Evolutionary conservation across 2,797 vertebrate genomes (phyloP).

Genomic region (Threskiornis aethiopicus): DNA sequence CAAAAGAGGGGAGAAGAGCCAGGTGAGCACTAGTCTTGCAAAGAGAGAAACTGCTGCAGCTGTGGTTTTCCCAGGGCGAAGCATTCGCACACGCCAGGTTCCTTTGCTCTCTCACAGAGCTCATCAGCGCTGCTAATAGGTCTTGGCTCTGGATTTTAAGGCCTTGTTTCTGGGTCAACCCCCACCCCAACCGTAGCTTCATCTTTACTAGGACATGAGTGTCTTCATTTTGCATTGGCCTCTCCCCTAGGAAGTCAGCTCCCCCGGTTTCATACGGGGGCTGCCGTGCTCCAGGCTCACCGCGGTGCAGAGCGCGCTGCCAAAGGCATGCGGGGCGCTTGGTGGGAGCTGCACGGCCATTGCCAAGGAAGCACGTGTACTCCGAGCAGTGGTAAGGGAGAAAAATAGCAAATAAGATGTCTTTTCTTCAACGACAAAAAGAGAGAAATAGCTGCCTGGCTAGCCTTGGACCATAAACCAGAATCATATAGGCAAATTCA

Average conservation of each 20-base stretch:
- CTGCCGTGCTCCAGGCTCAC: background rate
- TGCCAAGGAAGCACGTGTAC: background rate
- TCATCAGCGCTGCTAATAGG: background rate
- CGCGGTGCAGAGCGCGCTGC: fast-evolving
- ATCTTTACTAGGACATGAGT: background rate
- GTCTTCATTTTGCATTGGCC: background rate
- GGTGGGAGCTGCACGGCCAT: background rate
- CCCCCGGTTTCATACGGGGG: background rate
- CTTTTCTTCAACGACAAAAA: background rate
- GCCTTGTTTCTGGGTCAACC: background rate
- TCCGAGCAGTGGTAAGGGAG: background rate
- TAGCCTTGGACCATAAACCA: background rate
- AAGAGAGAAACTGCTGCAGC: background rate
- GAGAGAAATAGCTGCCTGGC: background rate
- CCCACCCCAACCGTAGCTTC: background rate
- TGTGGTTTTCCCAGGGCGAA: background rate
- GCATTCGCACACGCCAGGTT: background rate
- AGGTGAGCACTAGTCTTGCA: background rate
- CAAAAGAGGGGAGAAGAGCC: background rate
- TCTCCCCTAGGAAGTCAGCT: background rate
- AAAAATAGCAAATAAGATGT: background rate
- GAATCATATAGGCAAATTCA: background rate
- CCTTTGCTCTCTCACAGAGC: background rate
- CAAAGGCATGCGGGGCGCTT: background rate
- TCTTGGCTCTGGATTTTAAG: background rate